A percentile compares a stretch with the other conserved stretches of the same genome.
Conservation (phyloP, 2,888 invertebrate species). For the Aspidiotus destructor region DNA sequence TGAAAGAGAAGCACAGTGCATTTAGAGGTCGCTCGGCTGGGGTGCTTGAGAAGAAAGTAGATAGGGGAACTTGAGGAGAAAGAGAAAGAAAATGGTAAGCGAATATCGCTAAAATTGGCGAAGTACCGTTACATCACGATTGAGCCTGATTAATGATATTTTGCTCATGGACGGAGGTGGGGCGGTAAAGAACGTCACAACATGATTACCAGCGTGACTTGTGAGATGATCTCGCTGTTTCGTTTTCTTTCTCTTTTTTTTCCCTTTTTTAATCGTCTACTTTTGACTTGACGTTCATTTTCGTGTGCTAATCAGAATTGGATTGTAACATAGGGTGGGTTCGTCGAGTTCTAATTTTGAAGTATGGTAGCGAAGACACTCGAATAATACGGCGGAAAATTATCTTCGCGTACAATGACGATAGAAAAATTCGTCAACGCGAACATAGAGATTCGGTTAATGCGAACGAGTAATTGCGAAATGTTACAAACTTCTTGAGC, state of each 20-base stretch:
- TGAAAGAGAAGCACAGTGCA: slow-evolving; percentile 4
- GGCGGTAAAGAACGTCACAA: slow-evolving; percentile 29
- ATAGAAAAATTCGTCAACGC: no score
- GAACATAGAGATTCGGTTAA: no score
- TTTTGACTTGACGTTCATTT: no score
- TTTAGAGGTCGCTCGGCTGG: slow-evolving; percentile 11
- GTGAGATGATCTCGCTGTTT: slow-evolving; percentile 23
- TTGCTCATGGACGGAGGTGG: slow-evolving; percentile 19
- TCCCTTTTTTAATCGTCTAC: background rate
- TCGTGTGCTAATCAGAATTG: no score
- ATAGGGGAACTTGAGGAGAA: background rate
- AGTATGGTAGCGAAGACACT: no score
- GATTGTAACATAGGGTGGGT: no score
- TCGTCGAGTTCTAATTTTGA: no score
- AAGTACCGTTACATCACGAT: slow-evolving; percentile 22
- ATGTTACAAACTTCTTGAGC: no score
- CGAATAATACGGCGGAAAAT: no score
- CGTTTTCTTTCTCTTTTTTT: background rate
- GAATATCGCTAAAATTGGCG: slow-evolving; percentile 16
- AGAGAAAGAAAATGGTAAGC: background rate
- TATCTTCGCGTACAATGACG: no score
- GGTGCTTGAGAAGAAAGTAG: slow-evolving; percentile 4
- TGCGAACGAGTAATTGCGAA: no score
- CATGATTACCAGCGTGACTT: slow-evolving; percentile 35
- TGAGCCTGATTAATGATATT: slow-evolving; percentile 32